These are phyloP conservation scores for Cherax destructor DNA, from an alignment of 1,140 invertebrate genomes.

Conservation along the genomic window DNA sequence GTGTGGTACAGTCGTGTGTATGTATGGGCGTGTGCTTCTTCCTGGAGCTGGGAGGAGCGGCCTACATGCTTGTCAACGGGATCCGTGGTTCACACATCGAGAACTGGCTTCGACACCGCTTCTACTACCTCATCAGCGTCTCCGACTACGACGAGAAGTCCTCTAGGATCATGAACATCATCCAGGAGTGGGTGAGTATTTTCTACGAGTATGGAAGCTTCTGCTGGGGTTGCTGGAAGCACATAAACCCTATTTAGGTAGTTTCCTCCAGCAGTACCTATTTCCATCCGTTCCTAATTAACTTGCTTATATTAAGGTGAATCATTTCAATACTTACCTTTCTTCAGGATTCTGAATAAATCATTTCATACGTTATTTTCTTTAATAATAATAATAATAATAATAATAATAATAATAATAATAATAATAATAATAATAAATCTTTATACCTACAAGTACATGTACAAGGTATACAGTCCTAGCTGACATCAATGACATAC, in stretches of 20 bases:
- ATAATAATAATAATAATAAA: no score
- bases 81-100: conserved; percentile 24
- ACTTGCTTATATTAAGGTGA: not conserved
- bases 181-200: conserved; percentile 46
- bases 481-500: no score
- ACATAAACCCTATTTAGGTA: not conserved
- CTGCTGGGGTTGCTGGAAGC: not conserved
- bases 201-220: not conserved
- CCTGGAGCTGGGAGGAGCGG: not conserved
- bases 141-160: not conserved
- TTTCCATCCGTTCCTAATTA: not conserved
- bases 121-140: conserved; percentile 14
- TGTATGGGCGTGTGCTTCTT: not conserved
- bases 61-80: conserved; percentile 39
- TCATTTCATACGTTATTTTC: no score
- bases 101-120: conserved; percentile 3
- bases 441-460: no score
- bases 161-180: conserved; percentile 39
- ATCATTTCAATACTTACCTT: not conserved
- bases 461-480: no score
- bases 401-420: no score
- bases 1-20: not conserved
- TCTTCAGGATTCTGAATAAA: not conserved
- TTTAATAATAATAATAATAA: no score
- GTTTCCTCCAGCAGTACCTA: not conserved